A percentile compares a stretch with the other conserved stretches of the same genome.
Evolutionary conservation across 2,797 vertebrate genomes (phyloP).

Genomic region (Gila robusta): DNA sequence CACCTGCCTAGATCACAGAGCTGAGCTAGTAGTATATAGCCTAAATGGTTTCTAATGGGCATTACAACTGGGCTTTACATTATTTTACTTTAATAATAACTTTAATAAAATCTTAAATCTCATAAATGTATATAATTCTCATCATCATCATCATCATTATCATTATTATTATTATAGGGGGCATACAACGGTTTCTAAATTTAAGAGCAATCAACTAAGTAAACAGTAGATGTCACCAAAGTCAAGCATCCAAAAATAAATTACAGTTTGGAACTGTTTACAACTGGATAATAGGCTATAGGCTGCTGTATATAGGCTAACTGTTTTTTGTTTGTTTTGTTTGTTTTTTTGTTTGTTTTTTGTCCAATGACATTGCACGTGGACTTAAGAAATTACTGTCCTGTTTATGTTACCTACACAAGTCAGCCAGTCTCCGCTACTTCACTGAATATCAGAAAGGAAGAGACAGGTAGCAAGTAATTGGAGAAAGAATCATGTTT

Average conservation of each 20-base stretch:
- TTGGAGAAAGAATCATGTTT: conserved; percentile 36
- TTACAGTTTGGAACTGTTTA: not conserved
- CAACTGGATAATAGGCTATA: not conserved
- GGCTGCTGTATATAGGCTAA: not conserved
- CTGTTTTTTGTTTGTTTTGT: not conserved
- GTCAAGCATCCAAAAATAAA: conserved; percentile 28
- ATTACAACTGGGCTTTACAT: not conserved
- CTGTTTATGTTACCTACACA: not conserved
- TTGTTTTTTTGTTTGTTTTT: not conserved
- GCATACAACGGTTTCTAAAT: not conserved
- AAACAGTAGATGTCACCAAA: conserved; percentile 61
- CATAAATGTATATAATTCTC: not conserved
- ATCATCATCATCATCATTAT: no score
- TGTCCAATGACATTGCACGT: not conserved
- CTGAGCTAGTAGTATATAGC: not conserved
- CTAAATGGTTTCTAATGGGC: not conserved
- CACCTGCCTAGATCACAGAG: not conserved
- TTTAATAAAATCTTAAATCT: not conserved
- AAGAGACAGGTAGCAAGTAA: not conserved
- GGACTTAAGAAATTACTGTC: not conserved
- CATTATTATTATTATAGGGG: not conserved
- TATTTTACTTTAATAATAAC: not conserved
- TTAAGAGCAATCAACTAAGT: conserved; percentile 8
- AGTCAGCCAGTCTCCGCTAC: not conserved
- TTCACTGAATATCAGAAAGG: not conserved